Conservation (phyloP, 2,888 invertebrate genomes). For the Gortyna flavago region DNA sequence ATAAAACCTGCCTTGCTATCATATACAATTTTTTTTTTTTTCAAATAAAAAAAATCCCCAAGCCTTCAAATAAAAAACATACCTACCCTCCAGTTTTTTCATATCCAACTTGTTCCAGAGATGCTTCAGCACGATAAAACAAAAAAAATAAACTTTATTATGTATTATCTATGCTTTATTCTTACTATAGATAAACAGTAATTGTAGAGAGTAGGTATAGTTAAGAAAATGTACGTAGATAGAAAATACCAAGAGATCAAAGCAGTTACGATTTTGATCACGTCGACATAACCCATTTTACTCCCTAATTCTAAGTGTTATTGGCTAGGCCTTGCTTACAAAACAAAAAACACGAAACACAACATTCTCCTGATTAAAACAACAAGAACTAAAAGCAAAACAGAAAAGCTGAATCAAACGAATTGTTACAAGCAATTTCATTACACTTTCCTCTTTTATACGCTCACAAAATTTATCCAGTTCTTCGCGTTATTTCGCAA, state of each 20-base stretch:
- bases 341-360: slow-evolving; percentile 29
- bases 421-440: slow-evolving; percentile 39
- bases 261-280: neutral
- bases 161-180: neutral
- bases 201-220: neutral
- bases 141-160: neutral
- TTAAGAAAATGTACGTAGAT: neutral
- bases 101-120: neutral
- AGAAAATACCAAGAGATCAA: neutral
- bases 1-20: neutral
- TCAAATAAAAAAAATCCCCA: too few species aligned
- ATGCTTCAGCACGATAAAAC: neutral
- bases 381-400: slow-evolving; percentile 31
- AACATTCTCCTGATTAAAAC: slow-evolving; percentile 46
- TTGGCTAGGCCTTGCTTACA: slow-evolving; percentile 6
- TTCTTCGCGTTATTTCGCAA: slow-evolving; percentile 40
- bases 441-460: slow-evolving; percentile 27
- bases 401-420: slow-evolving; percentile 42
- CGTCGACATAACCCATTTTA: slow-evolving; percentile 1
- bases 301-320: neutral
- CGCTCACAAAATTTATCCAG: slow-evolving; percentile 42
- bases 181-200: neutral
- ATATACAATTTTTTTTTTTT: too few species aligned
- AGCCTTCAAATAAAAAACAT: neutral
- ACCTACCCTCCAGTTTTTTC: neutral